Conservation (phyloP, 2,888 invertebrate species). For the Teinopalpus imperialis region DNA sequence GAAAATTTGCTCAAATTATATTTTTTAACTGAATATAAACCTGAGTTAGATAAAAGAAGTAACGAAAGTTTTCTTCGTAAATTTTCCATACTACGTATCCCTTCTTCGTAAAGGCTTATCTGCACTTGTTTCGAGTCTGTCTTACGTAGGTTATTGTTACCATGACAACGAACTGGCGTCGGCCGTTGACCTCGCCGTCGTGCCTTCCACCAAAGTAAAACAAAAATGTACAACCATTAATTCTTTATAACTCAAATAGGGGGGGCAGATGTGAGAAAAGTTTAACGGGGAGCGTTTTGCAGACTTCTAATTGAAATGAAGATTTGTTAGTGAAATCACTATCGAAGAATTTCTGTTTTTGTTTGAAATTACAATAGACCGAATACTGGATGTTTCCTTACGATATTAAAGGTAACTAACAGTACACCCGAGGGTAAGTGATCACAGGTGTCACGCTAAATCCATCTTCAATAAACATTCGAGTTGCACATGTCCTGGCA, state of each 20-base stretch:
- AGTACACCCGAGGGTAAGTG: too few relatives aligned
- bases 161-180: constrained; percentile 64
- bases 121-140: constrained; percentile 20
- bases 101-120: constrained; percentile 19
- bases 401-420: too few relatives aligned
- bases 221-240: constrained; percentile 64
- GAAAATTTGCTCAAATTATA: too few relatives aligned
- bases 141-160: constrained; percentile 57
- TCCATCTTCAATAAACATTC: too few relatives aligned
- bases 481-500: too few relatives aligned
- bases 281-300: constrained; percentile 39
- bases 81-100: constrained; percentile 12
- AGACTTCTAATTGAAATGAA: constrained; percentile 38
- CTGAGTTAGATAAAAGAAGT: background rate
- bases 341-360: too few relatives aligned
- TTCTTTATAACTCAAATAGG: constrained; percentile 55
- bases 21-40: too few relatives aligned
- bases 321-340: constrained; percentile 35
- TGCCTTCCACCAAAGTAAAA: constrained; percentile 64
- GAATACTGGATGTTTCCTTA: too few relatives aligned
- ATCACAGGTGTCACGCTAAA: too few relatives aligned
- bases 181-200: constrained; percentile 72
- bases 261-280: constrained; percentile 42
- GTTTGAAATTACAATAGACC: too few relatives aligned
- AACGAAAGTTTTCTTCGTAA: constrained; percentile 1